These are phyloP conservation scores for Diachasma alloeum DNA, from an alignment of 1,140 invertebrate species.

Conservation along the genomic window DNA sequence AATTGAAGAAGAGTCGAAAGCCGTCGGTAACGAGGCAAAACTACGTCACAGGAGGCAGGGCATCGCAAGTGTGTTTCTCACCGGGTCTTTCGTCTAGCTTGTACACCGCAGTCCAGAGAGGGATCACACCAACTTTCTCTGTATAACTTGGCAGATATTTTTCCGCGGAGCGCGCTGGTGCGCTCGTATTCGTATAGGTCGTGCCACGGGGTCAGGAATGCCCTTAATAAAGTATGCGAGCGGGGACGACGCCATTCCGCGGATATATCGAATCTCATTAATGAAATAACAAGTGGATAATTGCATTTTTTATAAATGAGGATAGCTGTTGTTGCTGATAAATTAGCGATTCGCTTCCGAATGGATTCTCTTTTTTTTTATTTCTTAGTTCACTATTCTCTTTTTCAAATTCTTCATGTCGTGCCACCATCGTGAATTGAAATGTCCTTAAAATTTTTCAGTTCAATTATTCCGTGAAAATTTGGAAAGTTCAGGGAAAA, in stretches of 20 bases:
- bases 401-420: too few relatives aligned
- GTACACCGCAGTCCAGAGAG: neutral
- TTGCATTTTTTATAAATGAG: too few relatives aligned
- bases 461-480: too few relatives aligned
- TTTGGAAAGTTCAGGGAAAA: too few relatives aligned
- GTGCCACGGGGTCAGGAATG: slow-evolving; percentile 52
- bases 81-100: neutral
- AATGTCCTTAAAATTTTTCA: too few relatives aligned
- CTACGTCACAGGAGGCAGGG: slow-evolving; percentile 1
- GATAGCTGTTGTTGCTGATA: too few relatives aligned
- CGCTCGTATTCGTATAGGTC: slow-evolving; percentile 44
- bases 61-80: neutral
- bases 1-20: slow-evolving; percentile 23
- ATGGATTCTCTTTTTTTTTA: too few relatives aligned
- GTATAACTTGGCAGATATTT: slow-evolving; percentile 24
- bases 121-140: slow-evolving; percentile 52
- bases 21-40: slow-evolving; percentile 22
- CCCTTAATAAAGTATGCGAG: slow-evolving; percentile 56
- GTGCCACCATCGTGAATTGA: too few relatives aligned
- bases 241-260: neutral
- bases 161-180: slow-evolving; percentile 2
- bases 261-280: too few relatives aligned
- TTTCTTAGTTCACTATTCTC: too few relatives aligned
- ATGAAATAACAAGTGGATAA: too few relatives aligned
- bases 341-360: too few relatives aligned